These are phyloP conservation scores for Brachyptera risi DNA, from an alignment of 2,888 invertebrate species.

Conservation along the genomic window DNA sequence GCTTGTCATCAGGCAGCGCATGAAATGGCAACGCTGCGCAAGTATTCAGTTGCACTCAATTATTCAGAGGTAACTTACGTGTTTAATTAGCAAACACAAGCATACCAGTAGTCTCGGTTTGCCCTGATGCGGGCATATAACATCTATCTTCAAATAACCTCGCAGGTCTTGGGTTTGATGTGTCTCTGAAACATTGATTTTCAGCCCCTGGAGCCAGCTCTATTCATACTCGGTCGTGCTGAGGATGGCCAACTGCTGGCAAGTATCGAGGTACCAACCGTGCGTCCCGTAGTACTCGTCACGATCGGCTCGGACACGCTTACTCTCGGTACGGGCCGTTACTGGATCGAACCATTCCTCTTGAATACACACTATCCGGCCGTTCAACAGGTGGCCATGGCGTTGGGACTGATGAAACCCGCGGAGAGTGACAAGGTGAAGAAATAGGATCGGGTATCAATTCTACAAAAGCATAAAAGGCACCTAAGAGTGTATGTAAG, in stretches of 20 bases:
- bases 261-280: not conserved
- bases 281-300: not conserved
- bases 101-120: too few relatives aligned
- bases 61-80: constrained; percentile 5
- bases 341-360: constrained; percentile 24
- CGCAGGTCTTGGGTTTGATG: too few relatives aligned
- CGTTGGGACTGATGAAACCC: not conserved
- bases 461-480: too few relatives aligned
- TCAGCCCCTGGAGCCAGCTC: constrained; percentile 5
- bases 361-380: constrained; percentile 24
- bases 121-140: too few relatives aligned
- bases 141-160: too few relatives aligned
- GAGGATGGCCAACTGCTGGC: not conserved
- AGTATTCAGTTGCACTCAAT: constrained; percentile 36
- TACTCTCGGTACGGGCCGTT: not conserved
- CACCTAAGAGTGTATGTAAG: too few relatives aligned
- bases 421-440: not conserved
- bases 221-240: not conserved
- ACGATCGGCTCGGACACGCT: constrained; percentile 6
- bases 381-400: constrained; percentile 8
- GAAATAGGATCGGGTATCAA: too few relatives aligned
- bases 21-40: constrained; percentile 37
- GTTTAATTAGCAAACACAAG: too few relatives aligned
- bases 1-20: constrained; percentile 37
- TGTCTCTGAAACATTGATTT: too few relatives aligned